Conservation (phyloP, 2,888 invertebrate species). For the Eupithecia subfuscata region DNA sequence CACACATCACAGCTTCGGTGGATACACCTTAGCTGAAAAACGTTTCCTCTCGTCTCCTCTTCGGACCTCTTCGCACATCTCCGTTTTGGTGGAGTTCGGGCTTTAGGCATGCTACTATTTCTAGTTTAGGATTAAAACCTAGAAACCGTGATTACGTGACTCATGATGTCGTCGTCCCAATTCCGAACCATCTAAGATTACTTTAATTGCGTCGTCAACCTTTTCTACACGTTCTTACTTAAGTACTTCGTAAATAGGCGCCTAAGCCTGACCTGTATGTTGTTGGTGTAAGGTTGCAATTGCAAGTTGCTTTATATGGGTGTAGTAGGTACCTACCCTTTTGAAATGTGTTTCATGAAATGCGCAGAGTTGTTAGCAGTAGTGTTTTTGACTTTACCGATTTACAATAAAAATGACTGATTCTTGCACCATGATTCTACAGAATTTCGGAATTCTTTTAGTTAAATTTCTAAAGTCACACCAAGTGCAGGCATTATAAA, state of each 20-base stretch:
- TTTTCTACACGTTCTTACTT: conserved; percentile 40
- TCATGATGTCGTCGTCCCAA: conserved; percentile 52
- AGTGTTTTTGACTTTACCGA: too few relatives aligned
- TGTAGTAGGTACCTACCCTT: neutral
- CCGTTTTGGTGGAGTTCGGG: too few relatives aligned
- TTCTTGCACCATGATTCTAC: too few relatives aligned
- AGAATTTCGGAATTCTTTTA: too few relatives aligned
- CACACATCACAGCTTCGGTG: too few relatives aligned
- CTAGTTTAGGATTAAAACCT: neutral
- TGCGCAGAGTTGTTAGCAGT: neutral
- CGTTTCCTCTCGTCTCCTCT: too few relatives aligned
- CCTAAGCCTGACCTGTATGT: conserved; percentile 11
- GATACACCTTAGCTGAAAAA: too few relatives aligned
- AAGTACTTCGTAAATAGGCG: conserved; percentile 5
- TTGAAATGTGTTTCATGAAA: neutral
- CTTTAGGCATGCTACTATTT: neutral
- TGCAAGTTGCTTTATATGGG: neutral
- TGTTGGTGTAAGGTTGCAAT: conserved; percentile 22
- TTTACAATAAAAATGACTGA: too few relatives aligned
- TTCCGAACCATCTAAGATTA: conserved; percentile 64
- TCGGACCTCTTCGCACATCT: too few relatives aligned
- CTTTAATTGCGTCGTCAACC: conserved; percentile 64
- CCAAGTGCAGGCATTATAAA: neutral
- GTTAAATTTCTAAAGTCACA: neutral
- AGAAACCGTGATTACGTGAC: conserved; percentile 52